Percentiles rank a stretch among this genome's conserved stretches.
phyloP scores from a whole-genome alignment of 2,888 invertebrate species.

The Hemithea aestivaria region DNA sequence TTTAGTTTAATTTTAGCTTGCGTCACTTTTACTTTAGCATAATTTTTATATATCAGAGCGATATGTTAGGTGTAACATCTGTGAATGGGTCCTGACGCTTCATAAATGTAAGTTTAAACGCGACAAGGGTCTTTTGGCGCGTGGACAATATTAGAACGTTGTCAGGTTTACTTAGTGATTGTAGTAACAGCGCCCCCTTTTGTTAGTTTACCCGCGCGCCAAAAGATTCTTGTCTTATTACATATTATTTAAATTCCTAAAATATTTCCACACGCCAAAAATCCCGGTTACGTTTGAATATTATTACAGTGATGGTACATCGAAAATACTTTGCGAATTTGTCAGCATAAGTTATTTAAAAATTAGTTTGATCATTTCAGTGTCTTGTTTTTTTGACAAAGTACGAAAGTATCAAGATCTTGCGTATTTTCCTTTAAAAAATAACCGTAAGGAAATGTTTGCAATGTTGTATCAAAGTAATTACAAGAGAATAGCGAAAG shows the following conservation, averaged over 20 bases:
- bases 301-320: not conserved
- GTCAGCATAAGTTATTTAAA: no score
- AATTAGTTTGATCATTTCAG: not conserved
- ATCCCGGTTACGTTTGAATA: slow-evolving; percentile 1
- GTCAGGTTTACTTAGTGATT: slow-evolving; percentile 14
- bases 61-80: slow-evolving; percentile 33
- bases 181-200: no score
- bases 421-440: slow-evolving; percentile 5
- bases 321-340: no score
- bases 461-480: slow-evolving; percentile 11
- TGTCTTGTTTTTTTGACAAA: slow-evolving; percentile 1
- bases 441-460: slow-evolving; percentile 2
- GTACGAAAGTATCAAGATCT: not conserved
- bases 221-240: no score
- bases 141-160: not conserved
- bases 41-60: slow-evolving; percentile 39
- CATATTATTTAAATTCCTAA: not conserved
- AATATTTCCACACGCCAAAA: slow-evolving; percentile 4
- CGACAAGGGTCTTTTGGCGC: slow-evolving; percentile 8
- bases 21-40: slow-evolving; percentile 39
- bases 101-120: slow-evolving; percentile 13
- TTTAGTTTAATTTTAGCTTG: slow-evolving; percentile 35
- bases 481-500: slow-evolving; percentile 44
- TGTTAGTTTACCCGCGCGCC: no score
- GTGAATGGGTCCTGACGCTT: slow-evolving; percentile 29